Percentiles rank a stretch among this genome's conserved stretches.
Evolutionary conservation across 1,140 invertebrate genomes (phyloP).

Genomic region (Melanaphis sacchari): DNA sequence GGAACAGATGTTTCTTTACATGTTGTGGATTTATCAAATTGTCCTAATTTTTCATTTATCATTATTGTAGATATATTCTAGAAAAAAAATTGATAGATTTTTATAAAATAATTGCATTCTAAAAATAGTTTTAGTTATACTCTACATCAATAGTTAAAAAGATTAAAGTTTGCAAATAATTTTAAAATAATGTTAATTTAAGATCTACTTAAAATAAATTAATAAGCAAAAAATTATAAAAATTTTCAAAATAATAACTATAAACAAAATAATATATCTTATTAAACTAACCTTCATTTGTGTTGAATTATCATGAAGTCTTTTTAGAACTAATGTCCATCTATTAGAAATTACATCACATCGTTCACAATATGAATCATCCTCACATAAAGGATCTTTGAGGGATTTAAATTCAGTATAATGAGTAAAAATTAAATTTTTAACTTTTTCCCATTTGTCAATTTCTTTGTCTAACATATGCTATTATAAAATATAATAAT

Average conservation of each 20-base stretch:
- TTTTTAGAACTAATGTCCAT: slow-evolving; percentile 29
- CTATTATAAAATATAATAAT: slow-evolving; percentile 60
- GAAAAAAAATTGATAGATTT: neutral
- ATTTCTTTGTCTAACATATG: slow-evolving; percentile 73
- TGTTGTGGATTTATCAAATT: neutral
- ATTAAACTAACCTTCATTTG: slow-evolving; percentile 12
- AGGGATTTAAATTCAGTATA: slow-evolving; percentile 51
- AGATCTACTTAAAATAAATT: neutral
- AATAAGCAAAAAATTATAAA: neutral
- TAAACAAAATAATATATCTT: neutral
- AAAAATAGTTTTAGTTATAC: neutral
- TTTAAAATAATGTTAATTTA: neutral
- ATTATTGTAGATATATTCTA: neutral
- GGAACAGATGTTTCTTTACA: slow-evolving; percentile 5
- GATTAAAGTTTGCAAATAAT: neutral
- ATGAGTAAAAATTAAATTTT: slow-evolving; percentile 69
- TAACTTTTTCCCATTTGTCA: slow-evolving; percentile 69
- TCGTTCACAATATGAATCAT: slow-evolving; percentile 9
- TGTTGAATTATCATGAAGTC: slow-evolving; percentile 21
- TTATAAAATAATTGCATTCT: neutral
- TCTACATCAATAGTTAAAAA: neutral
- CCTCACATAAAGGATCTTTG: slow-evolving; percentile 50
- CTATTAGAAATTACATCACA: slow-evolving; percentile 30
- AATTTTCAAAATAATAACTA: neutral
- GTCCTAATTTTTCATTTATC: neutral